Percentiles rank a stretch among this genome's conserved stretches.
These are phyloP conservation scores for Sinelater perroti DNA, from an alignment of 2,888 invertebrate genomes.

Conservation along the genomic window DNA sequence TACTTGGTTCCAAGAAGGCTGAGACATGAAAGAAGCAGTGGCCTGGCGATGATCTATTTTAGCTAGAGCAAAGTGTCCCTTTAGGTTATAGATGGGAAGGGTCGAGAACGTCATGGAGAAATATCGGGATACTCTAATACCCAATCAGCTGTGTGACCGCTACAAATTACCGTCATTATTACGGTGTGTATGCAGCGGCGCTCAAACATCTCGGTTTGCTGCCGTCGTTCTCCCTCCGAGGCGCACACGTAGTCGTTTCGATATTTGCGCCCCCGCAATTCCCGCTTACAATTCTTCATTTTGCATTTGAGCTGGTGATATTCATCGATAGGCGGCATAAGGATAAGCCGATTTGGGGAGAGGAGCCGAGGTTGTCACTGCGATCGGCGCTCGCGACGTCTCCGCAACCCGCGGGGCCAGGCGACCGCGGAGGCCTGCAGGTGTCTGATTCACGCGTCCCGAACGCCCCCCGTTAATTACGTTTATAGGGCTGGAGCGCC, in stretches of 20 bases:
- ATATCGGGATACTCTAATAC: constrained; percentile 1
- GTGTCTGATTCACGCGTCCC: constrained; percentile 24
- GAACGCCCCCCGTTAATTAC: constrained; percentile 37
- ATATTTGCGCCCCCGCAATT: too few species aligned
- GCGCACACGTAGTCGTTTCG: too few species aligned
- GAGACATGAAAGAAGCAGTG: too few species aligned
- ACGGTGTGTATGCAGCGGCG: not conserved
- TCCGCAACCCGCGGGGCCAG: constrained; percentile 26
- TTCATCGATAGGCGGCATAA: constrained; percentile 47
- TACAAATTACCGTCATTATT: constrained; percentile 12
- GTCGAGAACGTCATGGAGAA: not conserved
- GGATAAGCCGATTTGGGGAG: constrained; percentile 52
- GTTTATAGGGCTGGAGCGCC: constrained; percentile 30
- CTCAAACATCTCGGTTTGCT: too few species aligned
- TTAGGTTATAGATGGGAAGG: constrained; percentile 3
- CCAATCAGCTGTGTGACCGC: constrained; percentile 10
- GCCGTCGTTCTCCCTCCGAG: too few species aligned
- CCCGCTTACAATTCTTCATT: constrained; percentile 37
- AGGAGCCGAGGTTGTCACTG: constrained; percentile 50
- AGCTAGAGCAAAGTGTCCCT: not conserved
- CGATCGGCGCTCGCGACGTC: constrained; percentile 32
- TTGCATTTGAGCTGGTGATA: constrained; percentile 44
- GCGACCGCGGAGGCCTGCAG: constrained; percentile 16
- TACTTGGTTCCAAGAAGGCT: too few species aligned
- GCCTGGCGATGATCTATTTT: constrained; percentile 1